Evolutionary conservation across 2,113 vertebrate species (phyloP).

Genomic region (Canis aureus): DNA sequence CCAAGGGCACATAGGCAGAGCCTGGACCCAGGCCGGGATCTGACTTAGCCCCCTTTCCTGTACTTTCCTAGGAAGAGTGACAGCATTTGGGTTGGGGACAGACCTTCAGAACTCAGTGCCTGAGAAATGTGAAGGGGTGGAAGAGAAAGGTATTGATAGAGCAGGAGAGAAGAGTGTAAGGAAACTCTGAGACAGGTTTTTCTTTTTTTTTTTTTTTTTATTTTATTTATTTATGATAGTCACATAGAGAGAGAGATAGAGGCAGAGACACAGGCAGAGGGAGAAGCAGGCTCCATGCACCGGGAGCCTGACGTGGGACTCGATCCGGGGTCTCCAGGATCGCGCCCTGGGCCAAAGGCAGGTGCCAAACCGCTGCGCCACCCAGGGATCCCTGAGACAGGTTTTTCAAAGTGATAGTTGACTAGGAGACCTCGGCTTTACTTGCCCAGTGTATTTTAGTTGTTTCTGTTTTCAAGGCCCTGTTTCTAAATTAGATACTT

Average conservation of each 20-base stretch:
- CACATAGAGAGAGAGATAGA: no score
- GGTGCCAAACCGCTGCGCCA: no score
- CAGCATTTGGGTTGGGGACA: neutral
- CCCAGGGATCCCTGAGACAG: no score
- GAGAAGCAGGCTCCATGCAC: no score
- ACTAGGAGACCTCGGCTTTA: neutral
- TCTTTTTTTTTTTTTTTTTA: no score
- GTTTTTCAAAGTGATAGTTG: conserved; percentile 24
- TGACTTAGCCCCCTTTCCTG: neutral
- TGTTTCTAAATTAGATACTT: conserved; percentile 44
- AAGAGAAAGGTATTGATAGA: neutral
- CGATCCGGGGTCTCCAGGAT: no score
- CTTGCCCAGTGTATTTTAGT: neutral
- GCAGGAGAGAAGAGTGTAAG: neutral
- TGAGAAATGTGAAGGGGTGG: neutral
- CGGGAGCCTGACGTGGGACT: no score
- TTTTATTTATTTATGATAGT: no score
- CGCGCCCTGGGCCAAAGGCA: no score
- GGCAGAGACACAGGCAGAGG: no score
- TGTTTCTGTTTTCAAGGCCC: conserved; percentile 56
- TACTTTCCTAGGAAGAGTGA: neutral
- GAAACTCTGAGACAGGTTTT: neutral
- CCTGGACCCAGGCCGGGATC: neutral
- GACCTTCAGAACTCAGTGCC: neutral
- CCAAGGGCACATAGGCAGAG: neutral